phyloP scores from a whole-genome alignment of 1,140 invertebrate genomes.

The Pseudomyrmex flavicornis region DNA sequence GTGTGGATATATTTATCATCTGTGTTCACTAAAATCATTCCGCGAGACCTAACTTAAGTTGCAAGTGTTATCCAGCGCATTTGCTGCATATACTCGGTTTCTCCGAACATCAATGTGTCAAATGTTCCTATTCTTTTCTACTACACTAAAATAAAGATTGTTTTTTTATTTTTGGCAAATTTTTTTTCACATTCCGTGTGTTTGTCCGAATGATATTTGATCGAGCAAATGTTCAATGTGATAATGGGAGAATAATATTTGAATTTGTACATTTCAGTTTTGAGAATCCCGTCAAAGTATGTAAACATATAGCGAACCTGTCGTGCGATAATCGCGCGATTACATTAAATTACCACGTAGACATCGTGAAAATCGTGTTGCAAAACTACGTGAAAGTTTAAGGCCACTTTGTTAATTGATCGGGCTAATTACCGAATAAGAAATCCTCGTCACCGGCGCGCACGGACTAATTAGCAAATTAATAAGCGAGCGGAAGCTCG shows the following conservation, averaged over 20 bases:
- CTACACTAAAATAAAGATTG: neutral
- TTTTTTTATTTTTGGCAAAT: neutral
- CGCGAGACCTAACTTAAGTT: constrained; percentile 9
- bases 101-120: constrained; percentile 15
- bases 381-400: constrained; percentile 45
- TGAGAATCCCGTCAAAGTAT: neutral
- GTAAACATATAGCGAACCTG: neutral
- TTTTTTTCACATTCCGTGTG: neutral
- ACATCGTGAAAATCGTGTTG: neutral
- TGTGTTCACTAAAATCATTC: constrained; percentile 74
- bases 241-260: neutral
- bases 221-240: neutral
- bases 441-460: constrained; percentile 33
- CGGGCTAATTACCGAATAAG: constrained; percentile 20
- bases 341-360: constrained; percentile 14
- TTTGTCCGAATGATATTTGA: neutral
- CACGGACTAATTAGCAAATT: constrained; percentile 42
- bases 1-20: constrained; percentile 77
- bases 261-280: neutral
- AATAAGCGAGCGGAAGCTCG: constrained; percentile 51
- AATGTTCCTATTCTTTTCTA: neutral
- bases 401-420: constrained; percentile 31
- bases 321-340: constrained; percentile 3
- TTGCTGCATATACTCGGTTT: constrained; percentile 11
- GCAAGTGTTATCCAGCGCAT: constrained; percentile 25